These are phyloP conservation scores for Haplochromis burtoni DNA, from an alignment of 2,113 vertebrate genomes.

Conservation along the genomic window DNA sequence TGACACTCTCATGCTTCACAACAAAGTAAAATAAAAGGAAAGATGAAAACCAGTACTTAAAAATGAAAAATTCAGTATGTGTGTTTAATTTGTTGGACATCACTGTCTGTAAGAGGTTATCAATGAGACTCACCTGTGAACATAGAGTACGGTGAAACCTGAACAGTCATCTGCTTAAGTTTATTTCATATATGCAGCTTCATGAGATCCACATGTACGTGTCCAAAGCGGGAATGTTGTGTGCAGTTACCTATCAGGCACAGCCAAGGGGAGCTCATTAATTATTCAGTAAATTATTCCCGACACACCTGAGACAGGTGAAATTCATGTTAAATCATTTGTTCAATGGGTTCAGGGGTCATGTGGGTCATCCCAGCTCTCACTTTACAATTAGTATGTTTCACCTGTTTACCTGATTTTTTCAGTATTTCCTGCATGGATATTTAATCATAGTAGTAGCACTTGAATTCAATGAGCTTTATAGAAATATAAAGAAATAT, in stretches of 20 bases:
- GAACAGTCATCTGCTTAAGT: not conserved
- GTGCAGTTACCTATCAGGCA: not conserved
- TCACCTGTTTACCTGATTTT: not conserved
- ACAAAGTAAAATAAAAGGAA: not conserved
- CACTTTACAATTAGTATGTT: not conserved
- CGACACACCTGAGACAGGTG: not conserved
- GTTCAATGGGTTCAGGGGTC: not conserved
- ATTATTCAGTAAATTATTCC: not conserved
- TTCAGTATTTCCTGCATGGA: not conserved
- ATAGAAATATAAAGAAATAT: not conserved
- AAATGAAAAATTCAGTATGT: not conserved
- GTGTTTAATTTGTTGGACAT: not conserved
- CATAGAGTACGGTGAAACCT: not conserved
- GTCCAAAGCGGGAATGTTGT: not conserved
- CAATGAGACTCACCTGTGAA: not conserved
- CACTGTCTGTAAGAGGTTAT: not conserved
- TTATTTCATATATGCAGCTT: not conserved
- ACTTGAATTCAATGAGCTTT: not conserved
- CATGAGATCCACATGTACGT: not conserved
- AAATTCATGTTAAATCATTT: not conserved
- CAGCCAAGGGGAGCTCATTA: not conserved
- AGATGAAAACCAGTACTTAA: not conserved
- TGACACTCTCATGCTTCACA: not conserved
- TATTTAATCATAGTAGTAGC: not conserved
- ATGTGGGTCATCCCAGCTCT: not conserved